Conservation (phyloP, 2,113 vertebrate genomes). For the Lepus europaeus region DNA sequence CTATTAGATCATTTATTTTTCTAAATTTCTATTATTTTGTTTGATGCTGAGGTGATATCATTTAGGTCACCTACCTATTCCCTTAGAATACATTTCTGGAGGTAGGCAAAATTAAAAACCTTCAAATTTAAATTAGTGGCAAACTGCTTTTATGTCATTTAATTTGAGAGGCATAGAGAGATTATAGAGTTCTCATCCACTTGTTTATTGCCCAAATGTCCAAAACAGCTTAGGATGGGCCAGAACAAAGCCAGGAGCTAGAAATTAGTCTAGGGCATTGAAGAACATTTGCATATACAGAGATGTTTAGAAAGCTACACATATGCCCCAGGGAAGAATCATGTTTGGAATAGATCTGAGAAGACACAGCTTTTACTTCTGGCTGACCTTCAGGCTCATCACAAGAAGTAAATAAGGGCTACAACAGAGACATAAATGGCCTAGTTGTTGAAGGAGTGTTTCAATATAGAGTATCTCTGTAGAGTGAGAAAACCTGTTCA, state of each 20-base stretch:
- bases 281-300: neutral
- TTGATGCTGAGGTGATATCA: neutral
- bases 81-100: neutral
- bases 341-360: neutral
- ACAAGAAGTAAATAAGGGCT: neutral
- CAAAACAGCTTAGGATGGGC: no score
- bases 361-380: neutral
- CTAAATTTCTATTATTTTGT: neutral
- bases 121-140: neutral
- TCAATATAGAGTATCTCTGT: neutral
- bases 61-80: neutral
- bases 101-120: neutral
- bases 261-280: neutral
- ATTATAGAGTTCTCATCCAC: no score
- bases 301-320: neutral
- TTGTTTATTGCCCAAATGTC: no score
- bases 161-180: no score
- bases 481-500: neutral
- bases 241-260: neutral
- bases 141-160: neutral
- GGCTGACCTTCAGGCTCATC: neutral
- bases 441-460: neutral
- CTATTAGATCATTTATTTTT: conserved; percentile 25
- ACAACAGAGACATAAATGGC: neutral
- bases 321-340: neutral